phyloP scores from a whole-genome alignment of 2,888 invertebrate species.

The Apotomis turbidana region DNA sequence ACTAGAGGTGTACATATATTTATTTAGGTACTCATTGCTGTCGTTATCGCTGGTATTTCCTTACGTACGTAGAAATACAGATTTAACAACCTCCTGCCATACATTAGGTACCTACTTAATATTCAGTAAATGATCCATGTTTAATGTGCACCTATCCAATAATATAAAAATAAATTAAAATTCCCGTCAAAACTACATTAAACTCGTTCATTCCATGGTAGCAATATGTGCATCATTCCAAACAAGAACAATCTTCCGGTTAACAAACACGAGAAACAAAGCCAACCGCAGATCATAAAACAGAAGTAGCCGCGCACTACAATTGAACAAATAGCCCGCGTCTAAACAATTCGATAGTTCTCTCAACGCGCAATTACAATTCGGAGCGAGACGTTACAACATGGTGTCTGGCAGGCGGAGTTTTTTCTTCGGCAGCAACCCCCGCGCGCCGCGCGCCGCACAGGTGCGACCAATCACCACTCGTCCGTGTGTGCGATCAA shows the following conservation, averaged over 20 bases:
- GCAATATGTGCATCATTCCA: background rate
- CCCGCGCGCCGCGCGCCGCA: constrained; percentile 19
- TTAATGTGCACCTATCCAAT: background rate
- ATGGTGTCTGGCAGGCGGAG: constrained; percentile 44
- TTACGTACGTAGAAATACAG: constrained; percentile 15
- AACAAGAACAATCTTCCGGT: constrained; percentile 9
- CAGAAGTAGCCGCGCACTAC: constrained; percentile 37
- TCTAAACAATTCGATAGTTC: constrained; percentile 41
- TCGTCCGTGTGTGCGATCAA: constrained; percentile 38
- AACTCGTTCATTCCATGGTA: background rate
- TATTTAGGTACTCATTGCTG: constrained; percentile 16
- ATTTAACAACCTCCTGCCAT: constrained; percentile 6
- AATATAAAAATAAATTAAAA: background rate
- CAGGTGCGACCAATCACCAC: constrained; percentile 49
- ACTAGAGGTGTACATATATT: background rate
- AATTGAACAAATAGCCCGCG: constrained; percentile 42
- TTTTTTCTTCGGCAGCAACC: constrained; percentile 30
- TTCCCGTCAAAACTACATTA: background rate
- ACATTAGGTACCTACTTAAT: background rate
- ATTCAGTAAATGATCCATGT: constrained; percentile 4
- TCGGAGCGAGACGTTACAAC: constrained; percentile 39
- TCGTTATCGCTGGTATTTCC: constrained; percentile 25
- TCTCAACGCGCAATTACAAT: constrained; percentile 40
- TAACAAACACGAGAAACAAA: constrained; percentile 29
- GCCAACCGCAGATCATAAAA: constrained; percentile 36